Evolutionary conservation across 2,113 vertebrate genomes (phyloP), one percentile per base, ranked within the genome.

Genomic region (Myxocyprinus asiaticus): DNA sequence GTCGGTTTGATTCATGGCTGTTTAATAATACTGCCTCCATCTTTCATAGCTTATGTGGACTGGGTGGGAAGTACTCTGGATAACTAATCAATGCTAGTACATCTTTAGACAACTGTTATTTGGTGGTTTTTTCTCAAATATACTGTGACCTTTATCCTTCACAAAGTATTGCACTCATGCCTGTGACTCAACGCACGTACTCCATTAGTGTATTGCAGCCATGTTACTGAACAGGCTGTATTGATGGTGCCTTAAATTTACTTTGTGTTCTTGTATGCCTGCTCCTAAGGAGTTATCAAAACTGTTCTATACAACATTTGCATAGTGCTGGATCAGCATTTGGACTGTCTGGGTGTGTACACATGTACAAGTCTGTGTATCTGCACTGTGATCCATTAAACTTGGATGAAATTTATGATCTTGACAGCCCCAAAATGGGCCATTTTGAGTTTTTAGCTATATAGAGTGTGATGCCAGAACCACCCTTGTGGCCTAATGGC

Each of bases 371-470:
- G 51, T 85, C 11, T 75, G 61, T 88, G 76, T 56, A 42, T 92
- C 92, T 94, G 91, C 92, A 94, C 92, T 94, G 93, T 93, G 92
- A 92, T 89, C 91, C 91, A 92, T 93, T 87, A 83, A 48, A 42
- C 10, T 62, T 74, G 43, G 0, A 55, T 15, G 14, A 72, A 7
- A 22, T 68, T 44, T 74, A 17, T 69, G 33, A 15, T 73, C 48
- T 70, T 15, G 45, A 48, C 71, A 48, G 61, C 15, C 5, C 1
- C 7, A 50, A 12, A 56, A 67, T 80, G 84, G 84, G 48, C 59
- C 68, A 69, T n/a, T 67, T 63, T 65, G 56, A 10, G 14, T 55
- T 11, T 68, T 15, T n/a, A 55, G 14, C 3, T 4, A 9, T 63
- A 56, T 82, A 76, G 84, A 91, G 92, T 92, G 92, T 94, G 92